Percentiles rank a stretch among this genome's conserved stretches.
These are phyloP conservation scores for Eurosta solidaginis DNA, from an alignment of 1,140 invertebrate species.

Conservation along the genomic window DNA sequence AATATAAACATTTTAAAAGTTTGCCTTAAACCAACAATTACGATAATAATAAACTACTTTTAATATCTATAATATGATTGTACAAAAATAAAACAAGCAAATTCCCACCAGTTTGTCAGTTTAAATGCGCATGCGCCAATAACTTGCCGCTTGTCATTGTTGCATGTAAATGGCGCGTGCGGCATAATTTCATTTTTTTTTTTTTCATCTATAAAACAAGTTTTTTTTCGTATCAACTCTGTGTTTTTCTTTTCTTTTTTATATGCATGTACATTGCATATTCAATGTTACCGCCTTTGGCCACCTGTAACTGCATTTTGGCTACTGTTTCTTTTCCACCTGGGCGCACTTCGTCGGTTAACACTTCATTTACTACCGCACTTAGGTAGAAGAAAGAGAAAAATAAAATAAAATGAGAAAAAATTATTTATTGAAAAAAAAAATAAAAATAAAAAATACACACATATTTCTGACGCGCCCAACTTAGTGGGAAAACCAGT, in stretches of 20 bases:
- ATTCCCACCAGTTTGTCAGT: neutral
- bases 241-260: neutral
- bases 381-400: neutral
- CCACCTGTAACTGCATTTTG: constrained; percentile 16
- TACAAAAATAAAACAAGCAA: no score
- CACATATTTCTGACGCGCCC: constrained; percentile 16
- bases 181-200: neutral
- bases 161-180: constrained; percentile 21
- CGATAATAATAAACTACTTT: neutral
- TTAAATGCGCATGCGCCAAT: neutral
- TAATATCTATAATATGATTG: neutral
- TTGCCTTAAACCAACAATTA: neutral
- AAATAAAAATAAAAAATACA: neutral
- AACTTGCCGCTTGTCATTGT: neutral
- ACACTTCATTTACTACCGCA: constrained; percentile 28
- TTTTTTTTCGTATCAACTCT: neutral
- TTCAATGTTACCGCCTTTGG: no score
- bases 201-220: neutral
- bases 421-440: neutral
- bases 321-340: constrained; percentile 1
- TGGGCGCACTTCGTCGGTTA: neutral
- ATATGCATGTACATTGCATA: neutral
- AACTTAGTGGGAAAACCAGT: neutral
- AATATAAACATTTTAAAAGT: neutral
- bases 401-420: neutral